A percentile compares a stretch with the other conserved stretches of the same genome.
Evolutionary conservation across 2,888 invertebrate genomes (phyloP).

Genomic region (Chelonus formosanus): DNA sequence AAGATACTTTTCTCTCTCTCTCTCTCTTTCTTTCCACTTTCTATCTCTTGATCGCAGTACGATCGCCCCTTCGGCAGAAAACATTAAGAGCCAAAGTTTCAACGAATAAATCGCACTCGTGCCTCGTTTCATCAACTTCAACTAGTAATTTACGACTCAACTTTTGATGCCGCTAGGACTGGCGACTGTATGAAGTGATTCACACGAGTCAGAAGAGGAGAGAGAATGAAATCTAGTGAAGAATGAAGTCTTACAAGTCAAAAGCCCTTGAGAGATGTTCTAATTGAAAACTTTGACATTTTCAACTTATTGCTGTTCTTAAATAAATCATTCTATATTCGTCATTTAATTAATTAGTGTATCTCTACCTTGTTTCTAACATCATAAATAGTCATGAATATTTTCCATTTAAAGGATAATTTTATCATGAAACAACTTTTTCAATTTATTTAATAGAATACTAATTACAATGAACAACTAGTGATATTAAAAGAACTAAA

Average conservation of each 20-base stretch:
- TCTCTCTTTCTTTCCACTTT: constrained; percentile 6
- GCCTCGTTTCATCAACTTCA: constrained; percentile 43
- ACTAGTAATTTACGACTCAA: constrained; percentile 43
- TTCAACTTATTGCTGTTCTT: constrained; percentile 21
- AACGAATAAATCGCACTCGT: constrained; percentile 42
- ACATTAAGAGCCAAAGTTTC: constrained; percentile 37
- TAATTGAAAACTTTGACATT: constrained; percentile 35
- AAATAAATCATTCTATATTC: not conserved
- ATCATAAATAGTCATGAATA: too few species aligned
- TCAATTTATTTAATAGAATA: too few species aligned
- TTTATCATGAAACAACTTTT: not conserved
- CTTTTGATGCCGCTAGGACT: constrained; percentile 39
- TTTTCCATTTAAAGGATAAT: too few species aligned
- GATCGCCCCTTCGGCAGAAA: constrained; percentile 38
- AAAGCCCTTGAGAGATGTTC: constrained; percentile 22
- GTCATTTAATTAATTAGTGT: too few species aligned
- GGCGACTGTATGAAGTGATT: constrained; percentile 34
- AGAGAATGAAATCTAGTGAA: constrained; percentile 24
- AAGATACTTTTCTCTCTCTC: too few species aligned
- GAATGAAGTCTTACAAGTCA: constrained; percentile 18
- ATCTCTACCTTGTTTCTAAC: too few species aligned
- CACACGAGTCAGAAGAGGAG: constrained; percentile 26
- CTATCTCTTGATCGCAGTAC: constrained; percentile 9
- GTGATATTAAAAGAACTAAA: too few species aligned
- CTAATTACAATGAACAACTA: too few species aligned